Percentiles rank a stretch among this genome's conserved stretches.
phyloP scores from a whole-genome alignment of 1,140 invertebrate genomes.

The Eriosoma lanigerum region DNA sequence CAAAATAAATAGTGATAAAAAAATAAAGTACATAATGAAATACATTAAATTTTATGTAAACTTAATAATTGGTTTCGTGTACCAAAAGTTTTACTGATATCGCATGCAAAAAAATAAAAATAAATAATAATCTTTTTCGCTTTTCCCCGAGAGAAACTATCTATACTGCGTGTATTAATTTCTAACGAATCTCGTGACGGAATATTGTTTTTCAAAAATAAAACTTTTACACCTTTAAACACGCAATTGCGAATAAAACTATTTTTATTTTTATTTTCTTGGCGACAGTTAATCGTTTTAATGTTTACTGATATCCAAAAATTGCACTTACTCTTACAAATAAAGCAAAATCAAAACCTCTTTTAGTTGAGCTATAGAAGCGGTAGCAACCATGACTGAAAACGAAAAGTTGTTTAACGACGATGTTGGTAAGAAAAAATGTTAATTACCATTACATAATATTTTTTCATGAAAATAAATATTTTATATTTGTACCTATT shows the following conservation, averaged over 20 bases:
- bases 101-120: constrained; percentile 20
- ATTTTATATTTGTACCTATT: too few relatives aligned
- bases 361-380: not conserved
- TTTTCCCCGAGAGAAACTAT: constrained; percentile 10
- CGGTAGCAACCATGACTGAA: constrained; percentile 15
- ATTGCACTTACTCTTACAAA: not conserved
- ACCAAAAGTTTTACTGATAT: constrained; percentile 30
- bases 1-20: constrained; percentile 10
- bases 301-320: not conserved
- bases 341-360: not conserved
- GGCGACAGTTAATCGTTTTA: constrained; percentile 44
- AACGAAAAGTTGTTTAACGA: constrained; percentile 6
- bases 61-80: constrained; percentile 45
- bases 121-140: not conserved
- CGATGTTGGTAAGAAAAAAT: constrained; percentile 41
- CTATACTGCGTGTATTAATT: constrained; percentile 39
- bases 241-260: constrained; percentile 41
- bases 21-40: not conserved
- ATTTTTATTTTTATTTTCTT: constrained; percentile 7
- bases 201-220: constrained; percentile 47
- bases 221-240: constrained; percentile 47
- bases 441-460: not conserved
- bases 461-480: too few relatives aligned
- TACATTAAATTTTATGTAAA: constrained; percentile 18
- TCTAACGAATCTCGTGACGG: constrained; percentile 47